These are phyloP conservation scores for Simalia tracyae DNA, from an alignment of 2,797 vertebrate species.

Conservation along the genomic window DNA sequence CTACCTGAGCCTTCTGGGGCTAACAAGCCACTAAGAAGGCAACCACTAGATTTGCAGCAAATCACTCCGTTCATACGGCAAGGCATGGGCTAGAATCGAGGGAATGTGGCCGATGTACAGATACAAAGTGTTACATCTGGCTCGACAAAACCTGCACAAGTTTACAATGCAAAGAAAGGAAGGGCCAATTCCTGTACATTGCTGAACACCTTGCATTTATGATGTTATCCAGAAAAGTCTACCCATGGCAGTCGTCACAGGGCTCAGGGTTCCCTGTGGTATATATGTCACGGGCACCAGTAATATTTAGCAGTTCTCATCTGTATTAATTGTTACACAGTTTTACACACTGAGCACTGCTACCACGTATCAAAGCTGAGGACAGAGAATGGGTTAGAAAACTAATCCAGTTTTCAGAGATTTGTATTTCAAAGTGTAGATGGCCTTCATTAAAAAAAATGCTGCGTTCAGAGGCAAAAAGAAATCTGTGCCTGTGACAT, in stretches of 20 bases:
- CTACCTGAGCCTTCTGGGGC: neutral
- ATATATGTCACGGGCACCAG: neutral
- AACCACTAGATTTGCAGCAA: neutral
- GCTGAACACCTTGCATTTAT: neutral
- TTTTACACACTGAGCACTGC: neutral
- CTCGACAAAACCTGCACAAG: neutral
- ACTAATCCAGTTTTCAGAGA: neutral
- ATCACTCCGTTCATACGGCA: neutral
- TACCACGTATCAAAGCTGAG: neutral
- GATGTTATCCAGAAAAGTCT: neutral
- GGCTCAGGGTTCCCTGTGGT: too few species aligned
- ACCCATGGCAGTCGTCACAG: too few species aligned
- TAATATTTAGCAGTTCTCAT: neutral
- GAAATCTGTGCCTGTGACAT: neutral
- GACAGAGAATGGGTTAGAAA: neutral
- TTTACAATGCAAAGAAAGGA: neutral
- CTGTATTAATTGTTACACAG: neutral
- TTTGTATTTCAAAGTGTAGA: neutral
- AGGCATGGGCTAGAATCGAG: neutral
- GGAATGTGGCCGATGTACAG: neutral
- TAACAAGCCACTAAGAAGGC: neutral
- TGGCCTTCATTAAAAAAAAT: neutral
- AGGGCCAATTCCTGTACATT: neutral
- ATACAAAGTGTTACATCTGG: neutral
- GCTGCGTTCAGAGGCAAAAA: neutral